Evolutionary conservation across 2,888 invertebrate species (phyloP).

Genomic region (Colostygia pectinataria): DNA sequence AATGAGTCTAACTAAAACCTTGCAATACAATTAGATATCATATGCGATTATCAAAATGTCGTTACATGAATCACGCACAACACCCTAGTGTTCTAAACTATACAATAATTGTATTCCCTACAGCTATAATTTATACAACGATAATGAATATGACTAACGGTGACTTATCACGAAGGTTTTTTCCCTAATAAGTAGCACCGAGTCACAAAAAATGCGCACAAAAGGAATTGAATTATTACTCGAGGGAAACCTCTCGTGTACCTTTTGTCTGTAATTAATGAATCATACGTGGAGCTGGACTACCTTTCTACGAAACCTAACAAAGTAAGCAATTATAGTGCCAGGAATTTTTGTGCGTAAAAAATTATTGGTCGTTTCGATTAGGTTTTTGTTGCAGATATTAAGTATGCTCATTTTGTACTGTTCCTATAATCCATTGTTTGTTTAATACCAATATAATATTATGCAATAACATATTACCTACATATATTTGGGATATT

Average conservation of each 20-base stretch:
- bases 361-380: background rate
- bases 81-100: slow-evolving; percentile 49
- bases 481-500: too few relatives aligned
- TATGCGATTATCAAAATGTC: slow-evolving; percentile 47
- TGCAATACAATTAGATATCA: too few relatives aligned
- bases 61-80: slow-evolving; percentile 62
- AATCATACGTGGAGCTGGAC: slow-evolving; percentile 37
- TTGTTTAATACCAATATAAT: too few relatives aligned
- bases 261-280: slow-evolving; percentile 44
- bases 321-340: slow-evolving; percentile 4
- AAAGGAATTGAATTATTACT: slow-evolving; percentile 63
- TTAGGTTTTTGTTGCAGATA: background rate
- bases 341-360: background rate
- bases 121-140: slow-evolving; percentile 74
- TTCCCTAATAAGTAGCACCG: slow-evolving; percentile 64
- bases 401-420: too few relatives aligned
- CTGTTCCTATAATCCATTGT: too few relatives aligned
- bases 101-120: slow-evolving; percentile 64
- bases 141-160: slow-evolving; percentile 77
- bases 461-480: too few relatives aligned
- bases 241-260: slow-evolving; percentile 46
- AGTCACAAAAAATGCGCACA: slow-evolving; percentile 59
- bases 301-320: slow-evolving; percentile 10
- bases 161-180: slow-evolving; percentile 70
- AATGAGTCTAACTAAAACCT: too few relatives aligned